phyloP scores from a whole-genome alignment of 2,888 invertebrate genomes.

The Cephus nigrinus region DNA sequence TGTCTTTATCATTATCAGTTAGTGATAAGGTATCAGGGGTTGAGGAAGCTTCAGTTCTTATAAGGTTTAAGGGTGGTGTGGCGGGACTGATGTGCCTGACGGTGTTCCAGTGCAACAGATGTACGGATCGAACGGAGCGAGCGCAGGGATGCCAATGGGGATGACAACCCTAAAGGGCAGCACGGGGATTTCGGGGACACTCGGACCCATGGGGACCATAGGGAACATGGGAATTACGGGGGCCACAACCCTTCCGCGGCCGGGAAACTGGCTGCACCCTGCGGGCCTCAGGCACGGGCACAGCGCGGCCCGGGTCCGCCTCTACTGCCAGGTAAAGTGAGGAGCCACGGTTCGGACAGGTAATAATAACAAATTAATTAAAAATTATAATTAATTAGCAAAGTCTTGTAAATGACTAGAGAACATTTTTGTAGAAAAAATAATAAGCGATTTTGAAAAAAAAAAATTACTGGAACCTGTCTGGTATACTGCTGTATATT shows the following conservation, averaged over 20 bases:
- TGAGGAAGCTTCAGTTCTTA: too few species aligned
- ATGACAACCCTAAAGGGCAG: constrained; percentile 67
- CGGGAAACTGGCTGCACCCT: constrained; percentile 97
- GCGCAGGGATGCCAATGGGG: constrained; percentile 62
- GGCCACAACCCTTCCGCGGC: constrained; percentile 68
- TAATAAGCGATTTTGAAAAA: too few species aligned
- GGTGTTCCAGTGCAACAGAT: constrained; percentile 79
- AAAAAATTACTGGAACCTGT: too few species aligned
- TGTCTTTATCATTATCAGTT: too few species aligned
- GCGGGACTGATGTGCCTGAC: constrained; percentile 63
- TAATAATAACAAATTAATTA: constrained; percentile 31
- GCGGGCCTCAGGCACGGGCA: constrained; percentile 83
- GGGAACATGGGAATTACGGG: constrained; percentile 65
- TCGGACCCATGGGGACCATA: constrained; percentile 70
- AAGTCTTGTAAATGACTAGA: too few species aligned
- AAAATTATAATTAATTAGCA: too few species aligned
- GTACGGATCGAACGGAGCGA: constrained; percentile 79
- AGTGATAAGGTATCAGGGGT: too few species aligned
- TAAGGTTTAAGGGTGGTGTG: constrained; percentile 36
- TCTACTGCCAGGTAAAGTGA: constrained; percentile 80
- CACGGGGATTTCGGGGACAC: constrained; percentile 72
- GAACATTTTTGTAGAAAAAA: too few species aligned
- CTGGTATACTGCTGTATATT: constrained; percentile 14
- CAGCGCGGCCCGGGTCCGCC: constrained; percentile 82
- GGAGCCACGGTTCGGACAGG: constrained; percentile 70